Evolutionary conservation across 2,888 invertebrate species (phyloP).

Genomic region (Nowickia ferox): DNA sequence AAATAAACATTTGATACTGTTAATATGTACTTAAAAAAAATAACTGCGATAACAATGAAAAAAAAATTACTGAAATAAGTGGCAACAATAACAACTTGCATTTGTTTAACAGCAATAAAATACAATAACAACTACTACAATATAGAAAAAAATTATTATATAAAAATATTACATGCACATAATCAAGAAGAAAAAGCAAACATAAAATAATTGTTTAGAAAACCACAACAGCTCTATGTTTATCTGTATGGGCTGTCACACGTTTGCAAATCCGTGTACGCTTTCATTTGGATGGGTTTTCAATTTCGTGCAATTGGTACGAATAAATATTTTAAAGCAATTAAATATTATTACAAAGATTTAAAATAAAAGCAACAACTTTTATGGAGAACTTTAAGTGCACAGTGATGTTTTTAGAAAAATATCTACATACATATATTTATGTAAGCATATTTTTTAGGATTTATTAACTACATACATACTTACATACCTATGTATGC

Average conservation of each 20-base stretch:
- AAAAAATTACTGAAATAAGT: constrained; percentile 30
- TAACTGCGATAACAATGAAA: constrained; percentile 74
- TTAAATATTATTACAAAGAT: neutral
- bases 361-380: too few species aligned
- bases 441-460: too few species aligned
- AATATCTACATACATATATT: too few species aligned
- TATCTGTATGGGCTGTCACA: neutral
- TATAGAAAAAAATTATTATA: neutral
- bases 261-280: neutral
- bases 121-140: constrained; percentile 53
- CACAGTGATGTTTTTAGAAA: too few species aligned
- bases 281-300: neutral
- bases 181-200: constrained; percentile 1
- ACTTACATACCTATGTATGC: too few species aligned
- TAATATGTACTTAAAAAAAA: constrained; percentile 71
- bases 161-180: neutral
- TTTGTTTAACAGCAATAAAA: constrained; percentile 27
- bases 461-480: too few species aligned
- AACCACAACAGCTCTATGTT: constrained; percentile 39
- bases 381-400: too few species aligned
- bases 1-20: constrained; percentile 70
- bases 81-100: constrained; percentile 43
- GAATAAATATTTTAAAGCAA: neutral
- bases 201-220: constrained; percentile 29
- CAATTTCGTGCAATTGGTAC: neutral